These are phyloP conservation scores for Petrolisthes cinctipes DNA, from an alignment of 2,888 invertebrate species.

Conservation along the genomic window DNA sequence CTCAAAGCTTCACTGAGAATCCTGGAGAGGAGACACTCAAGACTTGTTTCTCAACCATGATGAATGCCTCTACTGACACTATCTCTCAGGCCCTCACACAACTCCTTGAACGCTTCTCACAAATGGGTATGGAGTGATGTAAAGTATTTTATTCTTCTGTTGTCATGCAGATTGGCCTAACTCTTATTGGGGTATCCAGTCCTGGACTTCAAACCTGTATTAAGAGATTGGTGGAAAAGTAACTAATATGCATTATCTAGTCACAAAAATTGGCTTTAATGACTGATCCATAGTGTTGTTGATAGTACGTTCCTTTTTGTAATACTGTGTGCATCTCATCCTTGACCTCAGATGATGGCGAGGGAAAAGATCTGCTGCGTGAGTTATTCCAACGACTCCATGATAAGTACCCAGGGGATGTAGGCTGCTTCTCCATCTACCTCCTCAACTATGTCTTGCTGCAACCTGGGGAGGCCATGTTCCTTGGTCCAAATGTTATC, in stretches of 20 bases:
- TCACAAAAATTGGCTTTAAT: neutral
- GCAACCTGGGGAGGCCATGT: conserved; percentile 91
- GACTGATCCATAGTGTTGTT: neutral
- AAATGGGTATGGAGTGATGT: conserved; percentile 31
- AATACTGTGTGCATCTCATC: neutral
- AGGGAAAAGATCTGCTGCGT: conserved; percentile 69
- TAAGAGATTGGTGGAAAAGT: no score
- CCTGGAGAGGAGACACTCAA: conserved; percentile 74
- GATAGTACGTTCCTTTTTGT: neutral
- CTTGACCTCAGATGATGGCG: conserved; percentile 65
- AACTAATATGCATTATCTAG: no score
- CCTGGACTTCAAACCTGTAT: no score
- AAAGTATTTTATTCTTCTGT: no score
- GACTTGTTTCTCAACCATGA: conserved; percentile 79
- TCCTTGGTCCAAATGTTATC: conserved; percentile 90
- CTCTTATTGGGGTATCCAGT: no score
- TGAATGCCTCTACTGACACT: conserved; percentile 75
- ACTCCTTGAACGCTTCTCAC: conserved; percentile 70
- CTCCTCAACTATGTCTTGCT: conserved; percentile 89
- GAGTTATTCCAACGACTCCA: conserved; percentile 75
- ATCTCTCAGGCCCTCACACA: conserved; percentile 73
- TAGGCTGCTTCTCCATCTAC: conserved; percentile 91
- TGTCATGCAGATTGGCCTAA: no score
- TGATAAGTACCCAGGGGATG: conserved; percentile 87
- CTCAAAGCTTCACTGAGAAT: conserved; percentile 73